phyloP scores from a whole-genome alignment of 2,797 vertebrate genomes.

The Varecia variegata region DNA sequence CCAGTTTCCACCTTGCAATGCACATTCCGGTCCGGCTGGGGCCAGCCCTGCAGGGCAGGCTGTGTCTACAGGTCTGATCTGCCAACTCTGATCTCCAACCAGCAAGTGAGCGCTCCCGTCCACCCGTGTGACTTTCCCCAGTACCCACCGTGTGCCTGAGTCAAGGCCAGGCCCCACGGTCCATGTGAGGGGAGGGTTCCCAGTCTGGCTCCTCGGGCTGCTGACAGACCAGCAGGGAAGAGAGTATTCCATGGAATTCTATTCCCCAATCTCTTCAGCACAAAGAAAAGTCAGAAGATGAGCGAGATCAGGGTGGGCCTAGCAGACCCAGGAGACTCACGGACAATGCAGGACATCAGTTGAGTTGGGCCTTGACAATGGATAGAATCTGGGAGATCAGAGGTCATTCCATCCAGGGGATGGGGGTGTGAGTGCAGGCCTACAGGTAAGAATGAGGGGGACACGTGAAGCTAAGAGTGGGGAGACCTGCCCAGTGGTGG shows the following conservation, averaged over 20 bases:
- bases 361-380: not conserved
- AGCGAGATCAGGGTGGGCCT: not conserved
- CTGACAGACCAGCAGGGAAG: not conserved
- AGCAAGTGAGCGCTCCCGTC: not conserved
- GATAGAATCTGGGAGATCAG: not conserved
- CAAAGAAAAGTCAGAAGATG: not conserved
- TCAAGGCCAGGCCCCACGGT: not conserved
- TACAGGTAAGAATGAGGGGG: not conserved
- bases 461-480: rapidly evolving
- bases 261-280: not conserved
- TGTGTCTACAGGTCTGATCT: not conserved
- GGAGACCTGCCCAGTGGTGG: not conserved
- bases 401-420: not conserved
- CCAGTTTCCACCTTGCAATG: not conserved
- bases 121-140: not conserved
- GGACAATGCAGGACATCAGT: not conserved
- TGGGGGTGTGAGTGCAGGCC: rapidly evolving
- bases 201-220: not conserved
- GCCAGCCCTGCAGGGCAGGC: not conserved
- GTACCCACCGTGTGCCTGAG: not conserved
- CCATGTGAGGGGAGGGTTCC: not conserved
- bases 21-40: not conserved
- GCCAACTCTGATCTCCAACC: not conserved
- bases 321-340: not conserved
- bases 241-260: not conserved